Conservation (phyloP, 2,797 vertebrate species). For the Cyprinella venusta region DNA sequence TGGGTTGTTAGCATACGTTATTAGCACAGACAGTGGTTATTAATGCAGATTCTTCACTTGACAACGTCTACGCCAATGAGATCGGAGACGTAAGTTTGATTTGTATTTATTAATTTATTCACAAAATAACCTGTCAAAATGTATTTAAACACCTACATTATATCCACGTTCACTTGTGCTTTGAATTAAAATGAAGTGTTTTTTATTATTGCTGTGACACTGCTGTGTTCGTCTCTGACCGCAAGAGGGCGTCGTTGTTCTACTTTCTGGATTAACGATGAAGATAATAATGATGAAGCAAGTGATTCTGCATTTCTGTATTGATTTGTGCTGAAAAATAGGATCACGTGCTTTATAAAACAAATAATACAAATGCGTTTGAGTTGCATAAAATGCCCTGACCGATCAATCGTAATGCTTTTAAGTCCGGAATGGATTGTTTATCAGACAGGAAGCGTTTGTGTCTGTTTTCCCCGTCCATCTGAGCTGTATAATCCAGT, state of each 20-base stretch:
- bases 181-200: neutral
- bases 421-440: neutral
- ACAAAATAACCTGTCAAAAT: neutral
- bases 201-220: neutral
- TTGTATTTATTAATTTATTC: neutral
- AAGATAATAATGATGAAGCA: neutral
- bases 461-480: neutral
- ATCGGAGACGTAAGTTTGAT: neutral
- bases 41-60: neutral
- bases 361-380: neutral
- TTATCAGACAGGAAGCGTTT: neutral
- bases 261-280: neutral
- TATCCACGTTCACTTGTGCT: neutral
- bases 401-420: neutral
- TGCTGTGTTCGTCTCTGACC: slow-evolving; percentile 12
- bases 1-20: neutral
- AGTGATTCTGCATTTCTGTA: neutral
- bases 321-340: neutral
- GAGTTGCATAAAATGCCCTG: neutral
- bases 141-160: neutral
- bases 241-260: slow-evolving; percentile 39
- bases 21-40: too few species aligned
- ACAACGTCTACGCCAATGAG: neutral
- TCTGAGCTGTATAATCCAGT: neutral
- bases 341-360: neutral